phyloP scores from a whole-genome alignment of 2,888 invertebrate species.

The Hyalella azteca region DNA sequence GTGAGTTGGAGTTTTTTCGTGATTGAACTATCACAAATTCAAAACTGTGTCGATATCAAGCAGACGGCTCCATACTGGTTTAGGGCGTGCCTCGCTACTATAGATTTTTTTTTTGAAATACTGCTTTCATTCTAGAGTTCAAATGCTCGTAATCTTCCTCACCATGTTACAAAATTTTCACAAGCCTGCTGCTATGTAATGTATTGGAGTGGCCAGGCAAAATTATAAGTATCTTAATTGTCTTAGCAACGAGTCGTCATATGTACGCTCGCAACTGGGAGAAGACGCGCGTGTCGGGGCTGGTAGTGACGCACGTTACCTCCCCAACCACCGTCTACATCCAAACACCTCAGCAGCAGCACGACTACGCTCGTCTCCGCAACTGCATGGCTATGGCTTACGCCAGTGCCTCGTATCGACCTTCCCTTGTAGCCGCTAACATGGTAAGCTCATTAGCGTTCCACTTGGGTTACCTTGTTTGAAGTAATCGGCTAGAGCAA shows the following conservation, averaged over 20 bases:
- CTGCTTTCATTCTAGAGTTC: neutral
- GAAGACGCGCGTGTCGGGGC: neutral
- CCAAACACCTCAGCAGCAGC: constrained; percentile 15
- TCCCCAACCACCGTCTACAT: neutral
- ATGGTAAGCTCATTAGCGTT: too few species aligned
- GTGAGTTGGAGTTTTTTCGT: neutral
- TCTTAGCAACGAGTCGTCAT: neutral
- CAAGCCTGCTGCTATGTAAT: neutral
- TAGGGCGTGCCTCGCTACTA: neutral
- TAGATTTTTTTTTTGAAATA: neutral
- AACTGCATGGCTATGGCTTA: constrained; percentile 38
- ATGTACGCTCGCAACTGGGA: neutral
- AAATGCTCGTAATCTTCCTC: neutral
- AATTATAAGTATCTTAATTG: neutral
- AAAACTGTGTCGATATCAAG: neutral
- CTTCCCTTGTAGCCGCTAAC: constrained; percentile 24
- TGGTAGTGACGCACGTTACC: constrained; percentile 28
- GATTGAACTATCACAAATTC: neutral
- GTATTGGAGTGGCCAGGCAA: neutral
- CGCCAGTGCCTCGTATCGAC: neutral
- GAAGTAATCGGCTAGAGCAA: too few species aligned
- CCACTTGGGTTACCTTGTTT: too few species aligned
- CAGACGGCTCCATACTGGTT: neutral
- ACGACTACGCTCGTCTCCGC: constrained; percentile 3
- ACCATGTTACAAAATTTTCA: neutral